Evolutionary conservation across 1,140 invertebrate genomes (phyloP), one percentile per base, ranked within the genome.

Genomic region (Charaxes varanes): DNA sequence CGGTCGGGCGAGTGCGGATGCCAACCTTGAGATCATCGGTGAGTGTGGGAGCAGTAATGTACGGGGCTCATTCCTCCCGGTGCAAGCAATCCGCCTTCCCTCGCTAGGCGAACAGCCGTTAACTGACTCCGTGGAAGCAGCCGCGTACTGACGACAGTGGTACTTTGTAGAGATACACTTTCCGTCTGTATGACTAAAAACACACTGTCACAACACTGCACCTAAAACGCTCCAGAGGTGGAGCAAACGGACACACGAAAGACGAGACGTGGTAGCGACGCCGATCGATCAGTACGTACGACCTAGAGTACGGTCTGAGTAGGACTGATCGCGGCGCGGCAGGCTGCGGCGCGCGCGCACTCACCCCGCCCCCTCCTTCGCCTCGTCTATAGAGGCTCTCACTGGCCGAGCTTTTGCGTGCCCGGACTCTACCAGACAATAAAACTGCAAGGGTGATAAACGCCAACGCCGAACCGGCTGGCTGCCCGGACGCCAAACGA

Each of bases 11-110:
- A 55, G 44, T 51, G 32, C 51, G 28, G 46, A 59, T 66, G 53
- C 77, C 72, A 79, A 82, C 78, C 78, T 82, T 80, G 78, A 80
- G 73, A 83, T 83, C 76, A 80, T 82, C 78, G 78, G 76, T 80
- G 67, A 73, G 76, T 80, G 68, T 62, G 58, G 66, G 63, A 72
- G 35, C 57, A 65, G 59, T 72, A 62, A 62, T 77, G 68, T 64
- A 60, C 73, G 69, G 76, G 76, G 76, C 76, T 82, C 78, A 82
- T 82, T 78, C 78, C 78, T 82, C 76, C 78, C 76, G 73, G 67
- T 66, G 53, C 50, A 66, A 65, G 61, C 65, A 61, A 62, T 70
- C 53, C 71, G 70, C 78, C 74, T 71, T 82, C 67, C 69, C 73
- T 80, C 76, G 67, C 73, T 52, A 78, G 67, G 66, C 76, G 69